A percentile compares a stretch with the other conserved stretches of the same genome.
Conservation (phyloP, 2,797 vertebrate genomes). For the Scolopax bukidnonensis region DNA sequence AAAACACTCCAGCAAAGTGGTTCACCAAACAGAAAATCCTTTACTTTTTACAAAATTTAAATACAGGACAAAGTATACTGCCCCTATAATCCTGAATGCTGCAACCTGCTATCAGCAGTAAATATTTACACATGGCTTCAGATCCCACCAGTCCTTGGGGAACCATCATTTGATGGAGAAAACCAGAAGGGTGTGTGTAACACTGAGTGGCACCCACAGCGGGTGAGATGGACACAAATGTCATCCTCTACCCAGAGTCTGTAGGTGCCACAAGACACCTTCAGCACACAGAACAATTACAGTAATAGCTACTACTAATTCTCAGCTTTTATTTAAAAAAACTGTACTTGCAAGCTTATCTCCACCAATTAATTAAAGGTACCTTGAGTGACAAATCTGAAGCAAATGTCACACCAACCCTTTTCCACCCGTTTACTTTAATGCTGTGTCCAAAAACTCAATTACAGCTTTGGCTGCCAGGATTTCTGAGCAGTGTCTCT, state of each 20-base stretch:
- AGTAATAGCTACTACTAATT: not conserved
- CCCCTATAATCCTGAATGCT: not conserved
- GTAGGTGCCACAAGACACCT: not conserved
- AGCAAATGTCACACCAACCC: not conserved
- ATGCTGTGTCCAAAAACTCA: not conserved
- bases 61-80: not conserved
- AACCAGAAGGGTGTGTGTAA: not conserved
- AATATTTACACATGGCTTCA: not conserved
- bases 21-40: not conserved
- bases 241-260: not conserved
- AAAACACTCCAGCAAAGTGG: not conserved
- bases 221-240: not conserved
- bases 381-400: accelerated
- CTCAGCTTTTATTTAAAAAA: not conserved
- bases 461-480: not conserved
- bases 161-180: not conserved
- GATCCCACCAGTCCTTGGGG: not conserved
- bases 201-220: not conserved
- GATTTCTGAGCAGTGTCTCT: not conserved
- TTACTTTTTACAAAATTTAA: not conserved
- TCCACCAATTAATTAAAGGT: not conserved
- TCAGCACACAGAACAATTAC: not conserved
- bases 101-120: not conserved
- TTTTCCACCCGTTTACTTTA: not conserved
- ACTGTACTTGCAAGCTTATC: not conserved